phyloP scores from a whole-genome alignment of 2,888 invertebrate species.

The Conops quadrifasciatus region DNA sequence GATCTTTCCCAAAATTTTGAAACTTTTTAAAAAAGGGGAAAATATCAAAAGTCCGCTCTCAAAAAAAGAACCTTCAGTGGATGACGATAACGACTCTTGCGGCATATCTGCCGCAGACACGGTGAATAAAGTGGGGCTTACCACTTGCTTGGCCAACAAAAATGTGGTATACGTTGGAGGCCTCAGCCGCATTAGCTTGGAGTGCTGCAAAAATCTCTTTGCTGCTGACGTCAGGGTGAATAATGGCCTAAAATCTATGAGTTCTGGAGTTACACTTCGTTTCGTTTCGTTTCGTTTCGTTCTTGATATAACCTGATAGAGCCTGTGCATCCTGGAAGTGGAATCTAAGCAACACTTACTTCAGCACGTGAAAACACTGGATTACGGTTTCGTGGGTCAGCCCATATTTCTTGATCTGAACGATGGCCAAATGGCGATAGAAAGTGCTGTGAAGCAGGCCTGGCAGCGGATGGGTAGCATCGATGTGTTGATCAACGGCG shows the following conservation, averaged over 20 bases:
- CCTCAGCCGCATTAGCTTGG: slow-evolving; percentile 46
- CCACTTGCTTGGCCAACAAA: slow-evolving; percentile 25
- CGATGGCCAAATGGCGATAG: background rate
- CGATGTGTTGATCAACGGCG: slow-evolving; percentile 49
- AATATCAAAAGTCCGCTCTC: background rate
- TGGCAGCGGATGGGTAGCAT: slow-evolving; percentile 36
- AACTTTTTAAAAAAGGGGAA: background rate
- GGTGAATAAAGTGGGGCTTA: background rate
- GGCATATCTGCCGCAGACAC: background rate
- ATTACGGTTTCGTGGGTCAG: slow-evolving; percentile 34
- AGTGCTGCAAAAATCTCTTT: slow-evolving; percentile 35
- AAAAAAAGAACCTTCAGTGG: slow-evolving; percentile 3
- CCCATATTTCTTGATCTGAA: slow-evolving; percentile 37
- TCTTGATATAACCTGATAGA: too few relatives aligned
- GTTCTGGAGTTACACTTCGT: background rate
- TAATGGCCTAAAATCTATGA: background rate
- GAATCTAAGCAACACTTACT: slow-evolving; percentile 30
- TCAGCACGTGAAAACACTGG: background rate
- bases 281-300: slow-evolving; percentile 10
- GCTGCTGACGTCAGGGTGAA: slow-evolving; percentile 42
- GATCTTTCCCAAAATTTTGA: background rate
- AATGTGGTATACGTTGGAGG: slow-evolving; percentile 47
- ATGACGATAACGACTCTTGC: too few relatives aligned
- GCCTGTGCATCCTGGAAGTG: slow-evolving; percentile 47
- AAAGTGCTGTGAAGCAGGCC: slow-evolving; percentile 5